Conservation (phyloP, 2,888 invertebrate genomes). For the Cheiracanthium punctorium region DNA sequence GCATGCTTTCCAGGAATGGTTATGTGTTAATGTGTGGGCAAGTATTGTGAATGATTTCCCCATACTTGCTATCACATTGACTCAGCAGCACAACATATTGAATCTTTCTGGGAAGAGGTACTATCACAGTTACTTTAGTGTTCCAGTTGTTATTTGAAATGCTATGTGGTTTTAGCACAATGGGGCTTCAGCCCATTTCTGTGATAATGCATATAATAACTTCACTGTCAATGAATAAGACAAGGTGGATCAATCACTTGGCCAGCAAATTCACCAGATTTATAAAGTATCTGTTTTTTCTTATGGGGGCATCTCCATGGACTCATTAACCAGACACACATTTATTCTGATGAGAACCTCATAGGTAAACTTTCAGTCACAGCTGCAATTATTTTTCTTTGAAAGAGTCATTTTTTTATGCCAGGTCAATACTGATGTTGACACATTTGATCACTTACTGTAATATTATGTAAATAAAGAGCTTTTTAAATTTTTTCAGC, state of each 20-base stretch:
- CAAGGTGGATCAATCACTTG: neutral
- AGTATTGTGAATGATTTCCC: constrained; percentile 25
- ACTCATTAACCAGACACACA: neutral
- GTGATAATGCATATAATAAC: no score
- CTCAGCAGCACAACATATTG: neutral
- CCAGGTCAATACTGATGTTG: no score
- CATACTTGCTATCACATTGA: neutral
- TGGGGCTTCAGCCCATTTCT: neutral
- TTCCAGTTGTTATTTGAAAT: constrained; percentile 13
- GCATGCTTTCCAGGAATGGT: neutral
- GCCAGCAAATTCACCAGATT: neutral
- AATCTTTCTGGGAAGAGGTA: constrained; percentile 24
- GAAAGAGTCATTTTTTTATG: no score
- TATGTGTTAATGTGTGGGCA: constrained; percentile 16
- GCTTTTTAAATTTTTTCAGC: no score
- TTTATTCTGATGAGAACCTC: neutral
- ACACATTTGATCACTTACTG: no score
- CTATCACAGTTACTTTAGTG: constrained; percentile 12
- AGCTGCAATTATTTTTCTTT: no score
- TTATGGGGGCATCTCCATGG: neutral
- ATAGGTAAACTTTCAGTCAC: no score
- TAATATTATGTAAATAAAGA: no score
- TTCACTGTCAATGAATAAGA: neutral
- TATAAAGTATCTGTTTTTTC: neutral
- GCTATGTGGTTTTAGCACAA: neutral